Evolutionary conservation across 2,797 vertebrate species (phyloP).

Genomic region (Toxotes lorentzi): DNA sequence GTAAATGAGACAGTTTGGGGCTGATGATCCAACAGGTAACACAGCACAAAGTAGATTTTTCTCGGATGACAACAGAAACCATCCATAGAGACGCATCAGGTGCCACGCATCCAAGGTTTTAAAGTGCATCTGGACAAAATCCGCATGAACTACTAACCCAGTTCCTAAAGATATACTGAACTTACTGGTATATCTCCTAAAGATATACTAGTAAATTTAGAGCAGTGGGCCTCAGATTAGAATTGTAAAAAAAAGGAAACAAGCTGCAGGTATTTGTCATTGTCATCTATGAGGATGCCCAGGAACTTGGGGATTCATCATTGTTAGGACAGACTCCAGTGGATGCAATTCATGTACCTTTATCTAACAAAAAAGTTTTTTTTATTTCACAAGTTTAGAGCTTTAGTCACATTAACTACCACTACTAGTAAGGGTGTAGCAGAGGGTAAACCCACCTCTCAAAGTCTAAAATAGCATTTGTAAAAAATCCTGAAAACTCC

Average conservation of each 20-base stretch:
- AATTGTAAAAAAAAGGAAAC: conserved; percentile 43
- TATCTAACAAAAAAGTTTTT: conserved; percentile 18
- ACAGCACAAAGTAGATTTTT: no score
- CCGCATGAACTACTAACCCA: conserved; percentile 80
- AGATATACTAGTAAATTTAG: conserved; percentile 61
- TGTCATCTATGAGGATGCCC: conserved; percentile 77
- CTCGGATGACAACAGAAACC: background rate
- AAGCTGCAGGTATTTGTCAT: conserved; percentile 78
- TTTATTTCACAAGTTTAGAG: conserved; percentile 32
- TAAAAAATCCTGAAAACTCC: conserved; percentile 1
- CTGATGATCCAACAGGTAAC: no score
- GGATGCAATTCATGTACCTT: conserved; percentile 39
- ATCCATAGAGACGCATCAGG: background rate
- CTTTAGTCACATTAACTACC: conserved; percentile 25
- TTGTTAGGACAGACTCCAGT: conserved; percentile 52
- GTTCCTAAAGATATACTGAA: conserved; percentile 60
- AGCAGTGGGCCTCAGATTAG: conserved; percentile 76
- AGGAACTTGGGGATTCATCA: conserved; percentile 72
- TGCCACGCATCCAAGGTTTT: conserved; percentile 32
- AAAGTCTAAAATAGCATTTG: conserved; percentile 20
- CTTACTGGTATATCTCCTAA: conserved; percentile 32
- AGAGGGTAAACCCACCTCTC: conserved; percentile 19
- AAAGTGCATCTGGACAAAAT: conserved; percentile 52
- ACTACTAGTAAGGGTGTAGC: conserved; percentile 17
- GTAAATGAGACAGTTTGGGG: no score